Evolutionary conservation across 2,888 invertebrate genomes (phyloP), one percentile per base, ranked within the genome.

Genomic region (Xestia sexstrigata): DNA sequence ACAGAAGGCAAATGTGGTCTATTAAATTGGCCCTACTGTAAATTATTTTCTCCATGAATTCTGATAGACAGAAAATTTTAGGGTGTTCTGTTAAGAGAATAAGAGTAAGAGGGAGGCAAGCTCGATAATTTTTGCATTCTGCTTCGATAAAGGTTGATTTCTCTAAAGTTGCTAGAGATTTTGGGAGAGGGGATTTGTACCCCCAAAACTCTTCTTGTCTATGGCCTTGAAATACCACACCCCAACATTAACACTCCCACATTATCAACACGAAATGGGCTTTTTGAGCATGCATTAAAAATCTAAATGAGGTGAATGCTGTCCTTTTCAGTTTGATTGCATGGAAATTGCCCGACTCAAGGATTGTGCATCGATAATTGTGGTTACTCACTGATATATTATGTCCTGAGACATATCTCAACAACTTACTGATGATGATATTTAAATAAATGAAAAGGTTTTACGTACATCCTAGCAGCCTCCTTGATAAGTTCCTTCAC

Each of bases 401-500:
- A 30, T 30, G 3, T 17, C 4, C 17, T 15, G 8, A 15, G 15
- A 39, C 42, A n/a, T 47, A 2, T 3, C 8, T 60, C 17, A n/a
- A 26, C 20, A 26, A 1, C 39, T 39, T 5, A 8, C 11, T 55
- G n/a, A 6, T n/a, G 15, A 26, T 70, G 20, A 30, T 30, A 23
- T 42, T 26, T 7, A 6, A 58, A 58, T 26, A 26, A 26, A 26
- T 17, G 8, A 8, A 30, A 35, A 45, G 11, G 2, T 1, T 65
- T 13, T 15, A 93, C 96, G 94, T 89, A 96, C 96, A 96, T 96
- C 97, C 99, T 98, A 30, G 99, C 99, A 52, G 99, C 99, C 97
- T 99, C 99, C 93, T 99, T 99, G 0, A 99, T 98, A 71, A 99
- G 95, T 74, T 99, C 99, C 86, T 97, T 98, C 83, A 98, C 98